Evolutionary conservation across 2,888 invertebrate species (phyloP), one percentile per base, ranked within the genome.

Genomic region (Thelaira solivaga): DNA sequence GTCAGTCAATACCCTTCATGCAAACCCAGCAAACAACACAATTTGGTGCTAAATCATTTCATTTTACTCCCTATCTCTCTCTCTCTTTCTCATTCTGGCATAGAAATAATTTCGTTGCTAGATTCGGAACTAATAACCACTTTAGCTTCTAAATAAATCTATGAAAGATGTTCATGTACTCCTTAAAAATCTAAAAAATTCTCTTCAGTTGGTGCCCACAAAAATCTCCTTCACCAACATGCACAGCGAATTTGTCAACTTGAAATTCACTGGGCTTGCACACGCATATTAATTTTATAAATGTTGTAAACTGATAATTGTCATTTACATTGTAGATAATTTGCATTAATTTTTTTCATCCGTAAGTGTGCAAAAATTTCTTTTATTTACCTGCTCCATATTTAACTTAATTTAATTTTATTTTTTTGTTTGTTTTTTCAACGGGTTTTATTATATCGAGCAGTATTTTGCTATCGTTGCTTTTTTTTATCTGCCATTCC

Each of bases 271-370:
- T 41, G 57, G 57, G 55, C 13, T 4, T 41, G 41, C 16, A n/a
- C 41, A 0, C 22, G 22, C 13, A 41, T 7, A 57, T 31, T 36
- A 24, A 41, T 59, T 57, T 7, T 26, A 45, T 18, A 24, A 62
- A 71, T 47, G 36, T n/a, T 47, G 57, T 43, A 57, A 73, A 47
- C 13, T 13, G 55, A 36, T 67, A 74, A 74, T 74, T 67, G 61
- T 74, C 59, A 34, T 74, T 74, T 67, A 51, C 43, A 53, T 20
- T 39, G 36, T 36, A 61, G 43, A 67, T 51, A 61, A 45, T 67
- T 61, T 45, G 22, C 51, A 61, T 45, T 67, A 26, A n/a, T n/a
- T n/a, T n/a, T 64, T 53, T 10, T 13, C 20, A 31, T 13, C 22
- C 29, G 13, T 45, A 26, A 34, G 53, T 45, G 36, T 29, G n/a